Conservation (phyloP, 2,113 vertebrate species). For the Natator depressus region DNA sequence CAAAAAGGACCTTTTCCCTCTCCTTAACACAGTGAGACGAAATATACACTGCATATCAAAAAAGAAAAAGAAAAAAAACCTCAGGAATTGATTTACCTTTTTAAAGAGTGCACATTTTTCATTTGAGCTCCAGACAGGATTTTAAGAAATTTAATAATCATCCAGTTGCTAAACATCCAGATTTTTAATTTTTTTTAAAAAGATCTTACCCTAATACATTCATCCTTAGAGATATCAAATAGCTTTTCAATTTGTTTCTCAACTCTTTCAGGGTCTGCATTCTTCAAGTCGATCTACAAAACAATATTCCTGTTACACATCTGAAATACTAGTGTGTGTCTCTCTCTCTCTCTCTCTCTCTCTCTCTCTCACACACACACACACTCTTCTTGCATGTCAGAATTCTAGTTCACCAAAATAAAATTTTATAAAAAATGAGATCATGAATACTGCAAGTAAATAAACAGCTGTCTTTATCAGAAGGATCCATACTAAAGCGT, state of each 20-base stretch:
- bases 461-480: background rate
- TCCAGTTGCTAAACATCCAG: accelerated
- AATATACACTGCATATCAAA: background rate
- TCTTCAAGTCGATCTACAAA: slow-evolving; percentile 95
- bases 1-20: background rate
- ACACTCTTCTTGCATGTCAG: background rate
- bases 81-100: background rate
- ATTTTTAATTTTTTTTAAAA: background rate
- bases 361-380: background rate
- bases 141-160: background rate
- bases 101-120: background rate
- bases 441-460: background rate
- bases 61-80: background rate
- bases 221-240: slow-evolving; percentile 92
- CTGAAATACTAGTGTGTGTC: background rate
- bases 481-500: background rate
- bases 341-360: accelerated
- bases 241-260: slow-evolving; percentile 94
- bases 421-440: background rate
- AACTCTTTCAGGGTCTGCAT: slow-evolving; percentile 92
- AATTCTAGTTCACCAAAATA: background rate
- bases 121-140: background rate
- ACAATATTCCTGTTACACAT: background rate
- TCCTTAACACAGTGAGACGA: background rate
- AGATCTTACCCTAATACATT: slow-evolving; percentile 89